Evolutionary conservation across 2,888 invertebrate species (phyloP), one percentile per base, ranked within the genome.

Genomic region (Pristionchus fissidentatus): DNA sequence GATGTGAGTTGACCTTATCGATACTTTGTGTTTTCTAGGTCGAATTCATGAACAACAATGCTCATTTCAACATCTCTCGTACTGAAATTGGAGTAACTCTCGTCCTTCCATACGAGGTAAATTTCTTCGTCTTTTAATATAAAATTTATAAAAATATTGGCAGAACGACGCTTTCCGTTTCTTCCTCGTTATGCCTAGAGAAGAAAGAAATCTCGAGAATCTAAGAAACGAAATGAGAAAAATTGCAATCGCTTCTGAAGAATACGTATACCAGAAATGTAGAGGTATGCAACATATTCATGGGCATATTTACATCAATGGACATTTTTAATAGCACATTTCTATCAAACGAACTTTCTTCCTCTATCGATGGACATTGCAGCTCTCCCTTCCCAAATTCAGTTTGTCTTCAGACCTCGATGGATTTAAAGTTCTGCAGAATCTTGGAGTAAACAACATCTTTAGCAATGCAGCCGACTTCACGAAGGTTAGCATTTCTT

Each of bases 71-170:
- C 43, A 8, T 43, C 29, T 43, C 5, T 29, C 29, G 15, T 19
- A 46, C 0, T n/a, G 26, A 41, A 7, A 15, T 70, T 10, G 73
- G n/a, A 41, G 43, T 43, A 0, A 26, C 35, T 4, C 73, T 73
- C n/a, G 43, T 73, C 4, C 5, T 73, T 19, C 73, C 73, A 2
- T 73, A 73, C 73, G 4, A 73, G 43, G 73, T 62, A n/a, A n/a
- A n/a, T n/a, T n/a, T 13, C 15, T 35, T 15, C 13, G 32, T 19
- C 32, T 66, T 15, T 1, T 1, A 7, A 66, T 32, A 26, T n/a
- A 19, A 32, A 35, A 3, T 2, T 7, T 3, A 66, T 70, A 41
- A 41, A 26, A 7, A 10, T 43, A 1, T n/a, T n/a, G n/a, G n/a
- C 73, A 29, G 73, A 43, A 73, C 73, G 46, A 43, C 7, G 2